These are phyloP conservation scores for Oncorhynchus mykiss DNA, from an alignment of 2,113 vertebrate species.

Conservation along the genomic window DNA sequence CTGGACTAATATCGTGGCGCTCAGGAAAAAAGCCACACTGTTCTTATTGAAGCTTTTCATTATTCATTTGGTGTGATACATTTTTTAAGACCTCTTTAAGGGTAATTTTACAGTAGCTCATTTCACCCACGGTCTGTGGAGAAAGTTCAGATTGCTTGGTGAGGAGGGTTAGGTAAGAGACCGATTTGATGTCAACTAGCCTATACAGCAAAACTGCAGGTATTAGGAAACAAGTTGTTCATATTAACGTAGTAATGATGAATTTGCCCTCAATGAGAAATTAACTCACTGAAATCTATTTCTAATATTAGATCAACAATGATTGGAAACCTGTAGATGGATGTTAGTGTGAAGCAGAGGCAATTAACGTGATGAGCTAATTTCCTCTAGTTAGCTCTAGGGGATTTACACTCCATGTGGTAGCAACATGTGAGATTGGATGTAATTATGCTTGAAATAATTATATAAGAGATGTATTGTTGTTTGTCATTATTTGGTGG, in stretches of 20 bases:
- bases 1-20: neutral
- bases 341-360: conserved; percentile 2
- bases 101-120: conserved; percentile 22
- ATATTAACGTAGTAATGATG: neutral
- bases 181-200: too few relatives aligned
- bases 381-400: conserved; percentile 4
- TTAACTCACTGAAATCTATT: neutral
- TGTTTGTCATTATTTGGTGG: too few relatives aligned
- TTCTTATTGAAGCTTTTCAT: conserved; percentile 30
- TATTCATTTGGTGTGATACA: conserved; percentile 20
- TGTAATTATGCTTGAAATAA: neutral
- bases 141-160: conserved; percentile 7
- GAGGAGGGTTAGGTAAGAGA: neutral
- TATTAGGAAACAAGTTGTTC: neutral
- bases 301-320: conserved; percentile 5
- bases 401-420: neutral
- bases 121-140: neutral
- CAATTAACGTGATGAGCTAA: conserved; percentile 4
- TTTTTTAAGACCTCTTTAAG: conserved; percentile 27
- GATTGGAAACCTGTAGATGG: neutral
- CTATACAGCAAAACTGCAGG: neutral
- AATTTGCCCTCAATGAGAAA: neutral
- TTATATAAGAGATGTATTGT: too few relatives aligned
- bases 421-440: neutral
- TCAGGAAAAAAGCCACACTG: conserved; percentile 10